Base-by-base conservation (phyloP, 37 sponge, comb jelly and placozoan species). In the Sycon ciliatum region DNA sequence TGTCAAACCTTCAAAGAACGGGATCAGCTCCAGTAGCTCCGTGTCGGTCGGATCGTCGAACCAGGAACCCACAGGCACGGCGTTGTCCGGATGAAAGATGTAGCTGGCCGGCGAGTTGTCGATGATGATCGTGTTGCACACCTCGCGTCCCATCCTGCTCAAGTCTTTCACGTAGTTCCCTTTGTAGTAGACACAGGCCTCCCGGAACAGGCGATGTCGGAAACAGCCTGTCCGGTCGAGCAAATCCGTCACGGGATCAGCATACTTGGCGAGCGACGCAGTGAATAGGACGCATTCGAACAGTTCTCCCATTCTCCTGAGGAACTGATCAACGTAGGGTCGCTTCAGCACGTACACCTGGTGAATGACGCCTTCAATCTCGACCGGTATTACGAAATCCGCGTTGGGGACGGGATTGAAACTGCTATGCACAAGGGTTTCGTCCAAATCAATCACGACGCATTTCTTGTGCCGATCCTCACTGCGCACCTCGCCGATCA, bases 141-240 rank as follows among this genome's bases (percentile, higher is more conserved):
- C 42, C 65, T 87, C 85, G 20, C 99, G 67, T 16, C 99, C 99
- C 22, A 97, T 72, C 52, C 65, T 83, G 39, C 93, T 97, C 23
- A 97, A 74, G 52, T 97, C 99, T 78, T 97, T 97, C 69, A 97
- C 94, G 72, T 97, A 97, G 68, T 87, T 92, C 28, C 99, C 99
- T 76, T 77, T 89, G 77, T 97, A 87, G 54, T 83, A 92, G 36
- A 97, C 94, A 68, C 99, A 97, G 11, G 93, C 84, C 37, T 97
- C 99, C 56, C 99, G 82, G 78, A 89, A 97, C 34, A 97, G 80
- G 26, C 90, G 64, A 9, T 79, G 58, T 70, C 71, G 24, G 55
- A 97, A 92, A 0, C 87, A 80, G 11, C 78, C 76, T 67, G 81
- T 71, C 36, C 77, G 85, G 75, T 97, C 99, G 34, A 97, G 78